phyloP scores from a whole-genome alignment of 2,888 invertebrate genomes.

The Xestia c-nigrum region DNA sequence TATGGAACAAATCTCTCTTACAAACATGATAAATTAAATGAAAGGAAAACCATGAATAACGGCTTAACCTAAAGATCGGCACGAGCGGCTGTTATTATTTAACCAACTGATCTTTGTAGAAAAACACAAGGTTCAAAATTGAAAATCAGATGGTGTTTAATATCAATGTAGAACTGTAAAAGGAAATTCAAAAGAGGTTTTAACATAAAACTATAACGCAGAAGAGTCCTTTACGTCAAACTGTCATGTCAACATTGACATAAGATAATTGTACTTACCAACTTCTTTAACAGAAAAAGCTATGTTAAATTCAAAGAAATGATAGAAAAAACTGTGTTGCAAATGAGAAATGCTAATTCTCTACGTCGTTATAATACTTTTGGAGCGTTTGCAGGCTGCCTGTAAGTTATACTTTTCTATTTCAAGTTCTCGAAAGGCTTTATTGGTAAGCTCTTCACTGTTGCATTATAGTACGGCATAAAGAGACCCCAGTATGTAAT shows the following conservation, averaged over 20 bases:
- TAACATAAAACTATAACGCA: conserved; percentile 6
- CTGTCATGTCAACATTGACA: conserved; percentile 37
- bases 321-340: conserved; percentile 24
- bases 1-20: no score
- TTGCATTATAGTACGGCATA: background rate
- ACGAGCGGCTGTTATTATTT: no score
- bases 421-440: background rate
- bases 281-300: background rate
- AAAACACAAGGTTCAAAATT: no score
- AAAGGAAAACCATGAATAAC: no score
- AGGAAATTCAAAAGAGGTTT: background rate
- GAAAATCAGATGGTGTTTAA: no score
- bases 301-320: conserved; percentile 58
- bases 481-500: background rate
- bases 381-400: conserved; percentile 50
- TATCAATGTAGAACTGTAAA: no score
- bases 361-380: conserved; percentile 57
- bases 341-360: conserved; percentile 63
- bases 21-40: no score
- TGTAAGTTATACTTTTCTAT: conserved; percentile 51
- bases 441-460: background rate
- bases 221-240: background rate
- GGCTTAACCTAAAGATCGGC: no score
- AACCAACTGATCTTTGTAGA: no score
- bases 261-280: background rate